These are phyloP conservation scores for Triplophysa tibetana DNA, from an alignment of 2,113 vertebrate genomes.

Conservation along the genomic window DNA sequence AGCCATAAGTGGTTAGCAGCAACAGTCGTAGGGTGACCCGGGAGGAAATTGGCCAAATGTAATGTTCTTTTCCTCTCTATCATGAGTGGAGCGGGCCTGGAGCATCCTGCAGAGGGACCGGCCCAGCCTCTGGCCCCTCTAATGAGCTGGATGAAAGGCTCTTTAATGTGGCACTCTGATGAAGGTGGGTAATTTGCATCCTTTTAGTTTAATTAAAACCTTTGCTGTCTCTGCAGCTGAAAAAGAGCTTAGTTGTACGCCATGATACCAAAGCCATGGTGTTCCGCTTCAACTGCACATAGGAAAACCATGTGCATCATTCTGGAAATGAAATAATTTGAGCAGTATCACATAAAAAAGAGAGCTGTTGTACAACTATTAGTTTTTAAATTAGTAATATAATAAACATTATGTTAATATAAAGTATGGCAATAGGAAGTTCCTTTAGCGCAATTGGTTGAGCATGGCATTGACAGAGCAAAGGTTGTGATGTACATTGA, in stretches of 20 bases:
- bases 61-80: conserved; percentile 44
- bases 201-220: conserved; percentile 59
- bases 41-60: conserved; percentile 55
- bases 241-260: background rate
- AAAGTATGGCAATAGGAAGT: too few relatives aligned
- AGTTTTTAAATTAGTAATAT: too few relatives aligned
- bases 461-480: too few relatives aligned
- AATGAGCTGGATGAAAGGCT: conserved; percentile 58
- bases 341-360: too few relatives aligned
- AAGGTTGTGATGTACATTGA: too few relatives aligned
- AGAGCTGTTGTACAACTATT: too few relatives aligned
- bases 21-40: conserved; percentile 42
- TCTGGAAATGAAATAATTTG: background rate
- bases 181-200: conserved; percentile 61
- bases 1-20: conserved; percentile 58
- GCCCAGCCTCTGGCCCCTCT: conserved; percentile 40
- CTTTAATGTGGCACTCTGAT: conserved; percentile 56
- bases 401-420: too few relatives aligned
- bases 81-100: conserved; percentile 21
- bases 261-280: conserved; percentile 32
- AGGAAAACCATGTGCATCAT: background rate
- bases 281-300: conserved; percentile 1
- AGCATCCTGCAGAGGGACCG: conserved; percentile 33
- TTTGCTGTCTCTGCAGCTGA: conserved; percentile 30
- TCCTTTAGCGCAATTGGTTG: too few relatives aligned